A percentile compares a stretch with the other conserved stretches of the same genome.
Conservation (phyloP, 2,797 vertebrate genomes). For the Tympanoctomys barrerae region DNA sequence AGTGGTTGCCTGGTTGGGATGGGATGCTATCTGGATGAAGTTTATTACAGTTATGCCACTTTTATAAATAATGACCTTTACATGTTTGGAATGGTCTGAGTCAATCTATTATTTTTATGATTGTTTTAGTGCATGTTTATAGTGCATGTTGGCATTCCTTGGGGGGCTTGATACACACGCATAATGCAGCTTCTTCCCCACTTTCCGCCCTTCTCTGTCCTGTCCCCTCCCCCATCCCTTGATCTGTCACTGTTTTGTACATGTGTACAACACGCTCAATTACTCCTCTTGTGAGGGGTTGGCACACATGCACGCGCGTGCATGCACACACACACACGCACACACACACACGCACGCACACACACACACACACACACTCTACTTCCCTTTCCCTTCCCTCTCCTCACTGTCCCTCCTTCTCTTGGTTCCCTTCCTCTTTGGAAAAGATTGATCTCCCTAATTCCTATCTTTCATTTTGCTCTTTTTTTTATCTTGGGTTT, state of each 20-base stretch:
- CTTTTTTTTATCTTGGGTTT: too few species aligned
- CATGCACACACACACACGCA: neutral
- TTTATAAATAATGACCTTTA: conserved; percentile 16
- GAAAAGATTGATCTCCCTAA: neutral
- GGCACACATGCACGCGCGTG: neutral
- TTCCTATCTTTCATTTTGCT: neutral
- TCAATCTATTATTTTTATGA: neutral
- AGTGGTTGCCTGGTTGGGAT: neutral
- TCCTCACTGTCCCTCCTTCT: neutral
- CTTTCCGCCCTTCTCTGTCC: neutral
- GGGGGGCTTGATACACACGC: neutral
- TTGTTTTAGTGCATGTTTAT: neutral
- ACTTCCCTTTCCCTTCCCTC: neutral
- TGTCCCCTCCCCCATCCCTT: neutral
- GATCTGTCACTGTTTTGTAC: neutral
- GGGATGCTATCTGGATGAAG: neutral
- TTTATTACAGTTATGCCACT: neutral
- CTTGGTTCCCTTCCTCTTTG: neutral
- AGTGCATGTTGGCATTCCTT: neutral
- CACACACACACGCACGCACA: too few species aligned
- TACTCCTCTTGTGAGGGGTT: neutral
- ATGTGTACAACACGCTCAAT: neutral
- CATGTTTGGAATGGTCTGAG: conserved; percentile 8
- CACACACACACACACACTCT: too few species aligned
- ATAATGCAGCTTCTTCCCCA: too few species aligned